Evolutionary conservation across 2,113 vertebrate species (phyloP), one percentile per base, ranked within the genome.

Genomic region (Lanius ludovicianus): DNA sequence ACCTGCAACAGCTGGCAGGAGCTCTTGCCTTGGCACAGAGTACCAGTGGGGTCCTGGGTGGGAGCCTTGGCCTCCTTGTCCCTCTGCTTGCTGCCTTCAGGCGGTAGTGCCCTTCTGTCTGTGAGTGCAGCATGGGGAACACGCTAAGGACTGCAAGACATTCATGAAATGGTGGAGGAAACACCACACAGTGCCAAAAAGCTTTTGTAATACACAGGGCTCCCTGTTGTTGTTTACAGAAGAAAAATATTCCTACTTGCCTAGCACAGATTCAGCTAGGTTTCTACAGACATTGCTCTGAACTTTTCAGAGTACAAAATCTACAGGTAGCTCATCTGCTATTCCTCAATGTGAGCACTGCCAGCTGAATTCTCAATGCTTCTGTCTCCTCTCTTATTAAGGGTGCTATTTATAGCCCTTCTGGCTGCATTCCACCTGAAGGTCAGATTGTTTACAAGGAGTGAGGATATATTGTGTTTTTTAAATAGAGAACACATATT

Each of bases 401-500:
- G 63, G 42, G 13, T 90, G 76, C 97, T 98, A 98, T 98, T 98
- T 97, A 97, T 98, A 98, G 92, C 62, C 63, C 35, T 30, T 67
- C 94, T 97, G 98, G 98, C 97, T 89, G 15, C 73, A 44, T 95
- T 97, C 98, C 98, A 97, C 89, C 87, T 84, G 97, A 67, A 91
- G 76, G 95, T 96, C 95, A 94, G 91, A 97, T 97, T 98, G 97
- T 98, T 98, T 97, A 97, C 83, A 35, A 44, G 53, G 91, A 97
- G 67, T 94, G 85, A 97, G 97, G 96, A 94, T 97, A 97, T 97
- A 81, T 60, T 95, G 93, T 62, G 84, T 85, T 96, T 98, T 97
- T 97, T 94, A 97, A 98, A 97, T 65, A 96, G 90, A 96, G 87
- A 96, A 80, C 28, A 86, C 78, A 71, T 96, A 96, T 97, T 97